phyloP scores from a whole-genome alignment of 1,140 invertebrate species.

The Ooceraea biroi region DNA sequence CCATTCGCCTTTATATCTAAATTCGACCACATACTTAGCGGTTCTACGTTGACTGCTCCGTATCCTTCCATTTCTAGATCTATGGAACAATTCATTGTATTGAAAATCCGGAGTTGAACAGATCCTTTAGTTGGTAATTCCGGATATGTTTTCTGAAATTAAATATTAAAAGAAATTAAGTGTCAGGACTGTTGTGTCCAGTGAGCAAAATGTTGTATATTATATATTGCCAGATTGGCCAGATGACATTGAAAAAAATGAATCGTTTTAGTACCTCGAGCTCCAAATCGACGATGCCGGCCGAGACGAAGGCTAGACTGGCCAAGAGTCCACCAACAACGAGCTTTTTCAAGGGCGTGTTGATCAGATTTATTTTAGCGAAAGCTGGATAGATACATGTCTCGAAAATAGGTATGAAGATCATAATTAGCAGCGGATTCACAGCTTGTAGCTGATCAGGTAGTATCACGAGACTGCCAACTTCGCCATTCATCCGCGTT shows the following conservation, averaged over 20 bases:
- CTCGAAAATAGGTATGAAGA: conserved; percentile 96
- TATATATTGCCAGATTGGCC: too few species aligned
- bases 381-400: conserved; percentile 89
- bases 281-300: conserved; percentile 93
- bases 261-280: conserved; percentile 88
- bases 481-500: conserved; percentile 94
- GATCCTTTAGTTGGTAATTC: conserved; percentile 87
- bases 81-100: conserved; percentile 86
- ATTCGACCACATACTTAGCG: conserved; percentile 78
- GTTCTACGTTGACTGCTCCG: conserved; percentile 69
- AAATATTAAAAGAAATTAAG: conserved; percentile 13
- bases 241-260: neutral
- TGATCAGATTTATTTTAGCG: conserved; percentile 85
- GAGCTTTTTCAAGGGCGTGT: conserved; percentile 92
- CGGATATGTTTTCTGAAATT: conserved; percentile 90
- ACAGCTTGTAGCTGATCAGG: conserved; percentile 97
- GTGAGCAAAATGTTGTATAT: too few species aligned
- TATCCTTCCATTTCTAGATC: conserved; percentile 61
- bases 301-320: conserved; percentile 94
- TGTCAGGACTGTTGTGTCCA: neutral
- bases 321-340: conserved; percentile 94
- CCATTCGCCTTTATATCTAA: conserved; percentile 67
- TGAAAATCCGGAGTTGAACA: conserved; percentile 91
- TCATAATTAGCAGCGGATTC: conserved; percentile 94
- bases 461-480: conserved; percentile 90